phyloP scores from a whole-genome alignment of 1,140 invertebrate genomes.

The Diuraphis noxia region DNA sequence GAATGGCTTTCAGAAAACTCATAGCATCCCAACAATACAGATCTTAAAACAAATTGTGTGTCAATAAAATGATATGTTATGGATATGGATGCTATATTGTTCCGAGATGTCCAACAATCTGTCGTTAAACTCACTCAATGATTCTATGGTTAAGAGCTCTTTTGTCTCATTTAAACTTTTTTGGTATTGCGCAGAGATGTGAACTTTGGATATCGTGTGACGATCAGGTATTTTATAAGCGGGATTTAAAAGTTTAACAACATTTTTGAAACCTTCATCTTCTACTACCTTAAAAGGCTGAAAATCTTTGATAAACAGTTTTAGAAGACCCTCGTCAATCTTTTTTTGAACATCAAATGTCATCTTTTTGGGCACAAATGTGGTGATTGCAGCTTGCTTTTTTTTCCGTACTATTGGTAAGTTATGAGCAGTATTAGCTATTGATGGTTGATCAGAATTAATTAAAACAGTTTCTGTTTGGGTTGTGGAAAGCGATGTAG shows the following conservation, averaged over 20 bases:
- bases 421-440: no score
- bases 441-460: no score
- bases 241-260: conserved; percentile 23
- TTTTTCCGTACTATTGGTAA: neutral
- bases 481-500: no score
- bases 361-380: conserved; percentile 6
- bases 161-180: neutral
- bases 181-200: neutral
- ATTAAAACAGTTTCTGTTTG: no score
- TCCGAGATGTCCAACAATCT: conserved; percentile 56
- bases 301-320: neutral
- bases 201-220: conserved; percentile 7
- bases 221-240: neutral
- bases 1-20: neutral
- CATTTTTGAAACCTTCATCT: conserved; percentile 37
- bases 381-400: neutral
- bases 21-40: conserved; percentile 2
- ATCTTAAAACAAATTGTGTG: neutral
- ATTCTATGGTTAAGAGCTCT: neutral
- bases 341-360: neutral
- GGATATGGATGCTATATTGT: conserved; percentile 22
- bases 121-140: conserved; percentile 55
- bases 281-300: conserved; percentile 14
- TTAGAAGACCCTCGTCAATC: neutral
- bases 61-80: neutral